Percentiles rank a stretch among this genome's conserved stretches.
Conservation (phyloP, 2,888 invertebrate genomes). For the Meiosimyza platycephala region DNA sequence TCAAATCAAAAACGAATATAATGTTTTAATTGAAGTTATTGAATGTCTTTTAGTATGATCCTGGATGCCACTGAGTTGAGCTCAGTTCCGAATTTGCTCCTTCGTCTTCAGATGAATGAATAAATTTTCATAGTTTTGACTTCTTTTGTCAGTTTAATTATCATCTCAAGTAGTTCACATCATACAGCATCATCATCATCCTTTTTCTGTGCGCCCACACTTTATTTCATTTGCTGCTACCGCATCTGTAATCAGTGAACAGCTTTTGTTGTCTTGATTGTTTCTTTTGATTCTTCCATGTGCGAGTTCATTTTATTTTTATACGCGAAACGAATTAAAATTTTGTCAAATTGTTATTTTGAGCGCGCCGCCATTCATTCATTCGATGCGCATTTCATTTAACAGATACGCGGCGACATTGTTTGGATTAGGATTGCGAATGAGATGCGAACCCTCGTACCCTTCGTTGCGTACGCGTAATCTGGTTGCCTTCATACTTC, state of each 20-base stretch:
- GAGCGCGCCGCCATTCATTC: conserved; percentile 58
- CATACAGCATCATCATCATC: not conserved
- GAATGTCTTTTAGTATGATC: too few species aligned
- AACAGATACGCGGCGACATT: conserved; percentile 19
- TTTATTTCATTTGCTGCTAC: not conserved
- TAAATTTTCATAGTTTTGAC: not conserved
- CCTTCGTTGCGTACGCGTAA: not conserved
- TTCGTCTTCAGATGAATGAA: too few species aligned
- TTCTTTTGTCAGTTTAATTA: not conserved
- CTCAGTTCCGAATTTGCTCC: too few species aligned
- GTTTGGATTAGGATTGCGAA: conserved; percentile 34
- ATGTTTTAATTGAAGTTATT: too few species aligned
- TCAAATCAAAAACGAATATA: too few species aligned
- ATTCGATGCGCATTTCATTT: conserved; percentile 58
- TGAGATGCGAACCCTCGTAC: conserved; percentile 35
- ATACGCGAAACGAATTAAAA: conserved; percentile 65
- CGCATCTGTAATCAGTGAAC: conserved; percentile 1
- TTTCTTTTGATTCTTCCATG: conserved; percentile 35
- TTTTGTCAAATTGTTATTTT: conserved; percentile 66
- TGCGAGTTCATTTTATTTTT: conserved; percentile 47
- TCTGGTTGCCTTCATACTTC: not conserved
- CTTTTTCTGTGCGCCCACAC: not conserved
- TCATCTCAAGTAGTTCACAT: not conserved
- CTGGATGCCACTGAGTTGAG: too few species aligned
- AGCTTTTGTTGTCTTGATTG: conserved; percentile 8